These are phyloP conservation scores for Euthynnus affinis DNA, from an alignment of 2,797 vertebrate species.

Conservation along the genomic window DNA sequence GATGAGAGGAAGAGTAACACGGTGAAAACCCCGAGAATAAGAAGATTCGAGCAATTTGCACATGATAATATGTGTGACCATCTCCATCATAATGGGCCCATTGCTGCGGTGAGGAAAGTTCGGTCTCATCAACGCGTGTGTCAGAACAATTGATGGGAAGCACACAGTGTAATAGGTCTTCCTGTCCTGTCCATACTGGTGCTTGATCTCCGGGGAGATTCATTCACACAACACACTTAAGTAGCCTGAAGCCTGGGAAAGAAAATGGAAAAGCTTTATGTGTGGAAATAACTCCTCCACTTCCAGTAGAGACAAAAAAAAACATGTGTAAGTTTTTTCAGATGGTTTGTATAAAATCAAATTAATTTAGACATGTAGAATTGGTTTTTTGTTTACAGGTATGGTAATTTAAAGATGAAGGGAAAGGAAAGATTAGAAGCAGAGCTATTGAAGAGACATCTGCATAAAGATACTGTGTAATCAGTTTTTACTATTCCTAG, in stretches of 20 bases:
- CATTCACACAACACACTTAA: slow-evolving; percentile 41
- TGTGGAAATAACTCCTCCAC: slow-evolving; percentile 42
- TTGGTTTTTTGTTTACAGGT: slow-evolving; percentile 3
- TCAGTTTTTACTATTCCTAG: slow-evolving; percentile 43
- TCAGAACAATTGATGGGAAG: slow-evolving; percentile 69
- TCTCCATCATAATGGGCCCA: slow-evolving; percentile 57
- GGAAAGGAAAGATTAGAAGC: neutral
- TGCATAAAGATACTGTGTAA: slow-evolving; percentile 30
- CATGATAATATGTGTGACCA: slow-evolving; percentile 70
- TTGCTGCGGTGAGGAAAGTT: slow-evolving; percentile 39
- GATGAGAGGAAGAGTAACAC: neutral
- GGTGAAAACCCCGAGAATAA: slow-evolving; percentile 21
- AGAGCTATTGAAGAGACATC: slow-evolving; percentile 1
- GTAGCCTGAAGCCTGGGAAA: slow-evolving; percentile 17
- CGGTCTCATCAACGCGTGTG: slow-evolving; percentile 53
- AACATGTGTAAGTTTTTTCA: slow-evolving; percentile 1
- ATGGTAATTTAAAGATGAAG: neutral
- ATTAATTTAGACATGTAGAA: neutral
- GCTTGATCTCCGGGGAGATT: slow-evolving; percentile 62
- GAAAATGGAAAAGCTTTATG: slow-evolving; percentile 46
- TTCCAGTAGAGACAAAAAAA: slow-evolving; percentile 4
- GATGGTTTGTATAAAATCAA: neutral
- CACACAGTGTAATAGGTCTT: slow-evolving; percentile 67
- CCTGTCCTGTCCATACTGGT: slow-evolving; percentile 55
- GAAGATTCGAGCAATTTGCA: slow-evolving; percentile 68